Base-by-base conservation (phyloP, 2,888 invertebrate genomes). In the Athripsodes cinereus region DNA sequence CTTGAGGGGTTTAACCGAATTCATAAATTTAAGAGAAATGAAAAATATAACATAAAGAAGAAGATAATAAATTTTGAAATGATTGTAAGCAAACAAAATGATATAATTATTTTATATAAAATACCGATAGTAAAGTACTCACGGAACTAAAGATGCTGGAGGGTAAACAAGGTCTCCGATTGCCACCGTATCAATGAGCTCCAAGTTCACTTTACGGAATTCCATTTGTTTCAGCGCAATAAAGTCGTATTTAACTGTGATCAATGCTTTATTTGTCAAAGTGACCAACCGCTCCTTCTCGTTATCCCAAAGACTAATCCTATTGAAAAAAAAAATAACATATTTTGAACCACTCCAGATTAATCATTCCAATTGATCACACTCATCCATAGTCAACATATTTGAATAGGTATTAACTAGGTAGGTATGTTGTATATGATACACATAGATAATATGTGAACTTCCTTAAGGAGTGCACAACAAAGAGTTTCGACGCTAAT, bases 221-320 rank as follows among this genome's bases (percentile, higher is more conserved):
- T 88, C 88, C 57, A 89, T 72, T 64, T 87, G 81, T 66, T 85
- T 86, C 71, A 89, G 77, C 0, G 88, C 88, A 66, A 93, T 92
- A 71, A 93, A 92, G 73, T 93, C 92, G 71, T 90, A 93, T 69
- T 90, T 91, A 58, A 90, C 81, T 6, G 86, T 81, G 67, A 90
- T 80, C 22, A 93, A 74, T 40, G 85, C 79, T 66, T 85, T 81
- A n/a, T 87, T 83, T 2, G 89, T 88, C 21, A 93, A 74, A 13
- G 92, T 70, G 1, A 92, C 77, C 40, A 93, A 80, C 52, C 90
- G 80, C 72, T 93, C 93, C 67, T 88, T 86, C 69, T 93, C 92
- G 68, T 87, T 85, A 69, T 92, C 91, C 92, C 92, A 93, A 62
- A 90, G 79, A 66, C 89, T 91, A 67, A 93, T 91, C 71, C 92